phyloP scores from a whole-genome alignment of 2,888 invertebrate species.

The Latheticus oryzae region DNA sequence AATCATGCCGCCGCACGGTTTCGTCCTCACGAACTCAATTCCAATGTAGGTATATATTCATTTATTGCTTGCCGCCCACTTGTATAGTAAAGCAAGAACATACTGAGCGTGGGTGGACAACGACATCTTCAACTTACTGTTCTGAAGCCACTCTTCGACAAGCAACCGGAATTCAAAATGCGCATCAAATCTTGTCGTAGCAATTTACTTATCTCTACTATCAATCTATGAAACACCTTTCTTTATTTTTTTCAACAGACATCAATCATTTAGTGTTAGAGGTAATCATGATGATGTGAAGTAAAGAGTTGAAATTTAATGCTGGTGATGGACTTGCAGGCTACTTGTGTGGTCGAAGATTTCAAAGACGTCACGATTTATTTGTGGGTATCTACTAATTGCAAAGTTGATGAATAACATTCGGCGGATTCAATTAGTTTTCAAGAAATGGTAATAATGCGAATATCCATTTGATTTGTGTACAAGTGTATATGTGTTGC shows the following conservation, averaged over 20 bases:
- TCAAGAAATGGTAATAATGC: too few species aligned
- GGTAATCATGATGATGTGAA: too few species aligned
- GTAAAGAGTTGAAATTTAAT: too few species aligned
- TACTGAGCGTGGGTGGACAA: constrained; percentile 34
- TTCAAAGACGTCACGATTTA: too few species aligned
- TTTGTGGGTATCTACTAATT: too few species aligned
- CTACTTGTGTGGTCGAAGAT: constrained; percentile 27
- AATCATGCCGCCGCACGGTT: constrained; percentile 62
- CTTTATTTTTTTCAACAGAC: constrained; percentile 34
- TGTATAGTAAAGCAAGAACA: constrained; percentile 22
- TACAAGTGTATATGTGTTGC: constrained; percentile 50
- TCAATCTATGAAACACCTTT: constrained; percentile 13
- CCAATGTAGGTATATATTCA: constrained; percentile 61
- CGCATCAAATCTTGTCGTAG: too few species aligned
- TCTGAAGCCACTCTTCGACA: constrained; percentile 29
- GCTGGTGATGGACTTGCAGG: too few species aligned
- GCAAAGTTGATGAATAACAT: too few species aligned
- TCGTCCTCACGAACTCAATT: constrained; percentile 64
- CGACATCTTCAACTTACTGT: constrained; percentile 41
- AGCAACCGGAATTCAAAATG: constrained; percentile 36
- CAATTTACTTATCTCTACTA: constrained; percentile 8
- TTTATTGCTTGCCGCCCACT: constrained; percentile 48
- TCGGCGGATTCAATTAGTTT: too few species aligned
- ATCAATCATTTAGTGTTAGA: constrained; percentile 40
- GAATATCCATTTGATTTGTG: too few species aligned